Evolutionary conservation across 2,888 invertebrate genomes (phyloP).

Genomic region (Tribolium freemani): DNA sequence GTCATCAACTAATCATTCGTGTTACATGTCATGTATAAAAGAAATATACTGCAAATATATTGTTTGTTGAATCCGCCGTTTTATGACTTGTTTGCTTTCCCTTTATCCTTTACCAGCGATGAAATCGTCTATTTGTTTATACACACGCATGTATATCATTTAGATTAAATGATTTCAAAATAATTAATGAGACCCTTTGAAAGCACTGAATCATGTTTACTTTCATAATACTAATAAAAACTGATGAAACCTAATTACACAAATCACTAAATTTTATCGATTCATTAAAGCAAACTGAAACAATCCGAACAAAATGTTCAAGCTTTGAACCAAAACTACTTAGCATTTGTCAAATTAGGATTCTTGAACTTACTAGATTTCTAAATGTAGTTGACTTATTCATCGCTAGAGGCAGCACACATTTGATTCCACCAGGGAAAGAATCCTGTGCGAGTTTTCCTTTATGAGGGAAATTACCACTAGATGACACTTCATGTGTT

Average conservation of each 20-base stretch:
- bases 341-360: too few species aligned
- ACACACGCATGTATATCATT: too few species aligned
- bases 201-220: too few species aligned
- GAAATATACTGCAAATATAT: conserved; percentile 58
- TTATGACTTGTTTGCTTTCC: conserved; percentile 2
- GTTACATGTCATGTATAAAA: conserved; percentile 60
- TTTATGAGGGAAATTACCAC: neutral
- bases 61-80: conserved; percentile 57
- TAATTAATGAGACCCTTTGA: too few species aligned
- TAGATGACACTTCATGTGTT: neutral
- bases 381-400: neutral
- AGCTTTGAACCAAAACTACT: too few species aligned
- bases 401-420: neutral
- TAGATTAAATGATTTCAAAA: too few species aligned
- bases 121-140: too few species aligned
- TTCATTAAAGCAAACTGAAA: too few species aligned
- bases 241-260: too few species aligned
- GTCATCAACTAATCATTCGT: conserved; percentile 55
- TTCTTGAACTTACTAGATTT: neutral
- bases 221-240: too few species aligned
- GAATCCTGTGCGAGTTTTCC: neutral
- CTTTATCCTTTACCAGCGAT: neutral
- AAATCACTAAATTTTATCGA: too few species aligned
- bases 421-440: neutral
- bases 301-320: too few species aligned